Evolutionary conservation across 2,113 vertebrate species (phyloP), one percentile per base, ranked within the genome.

Genomic region (human): DNA sequence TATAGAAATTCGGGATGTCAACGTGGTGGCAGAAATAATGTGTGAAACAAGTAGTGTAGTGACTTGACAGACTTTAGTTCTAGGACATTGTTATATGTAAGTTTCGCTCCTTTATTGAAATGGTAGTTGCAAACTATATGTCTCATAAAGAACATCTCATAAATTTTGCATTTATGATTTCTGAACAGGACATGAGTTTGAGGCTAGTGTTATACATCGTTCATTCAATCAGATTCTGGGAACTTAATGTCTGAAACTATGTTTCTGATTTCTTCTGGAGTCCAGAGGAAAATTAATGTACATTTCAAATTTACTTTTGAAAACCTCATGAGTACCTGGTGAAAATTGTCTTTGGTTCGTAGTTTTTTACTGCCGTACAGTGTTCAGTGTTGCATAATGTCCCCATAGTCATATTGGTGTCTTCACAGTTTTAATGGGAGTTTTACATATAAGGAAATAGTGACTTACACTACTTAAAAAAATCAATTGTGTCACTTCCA

Each of bases 271-370:
- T 40, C 30, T 55, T 81, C 16, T 83, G 45, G 76, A 59, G 35
- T 80, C 83, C 30, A 59, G 32, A 68, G 66, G 43, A 90, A 93
- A 96, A 90, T 91, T 85, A 73, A 75, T 55, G 10, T 52, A 9
- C 20, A 50, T 55, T 45, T 79, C 12, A 38, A 75, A 64, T 32
- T 68, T 32, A 59, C n/a, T 73, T 80, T 84, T 78, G 59, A 66
- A 40, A 94, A 32, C 9, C 35, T 96, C 30, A 16, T 48, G 11
- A 91, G 66, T 59, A 17, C 18, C 13, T 57, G 17, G 52, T 80
- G 89, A 80, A 94, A 50, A 94, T 25, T 90, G n/a, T 22, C 12
- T 90, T 81, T 8, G 35, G 0, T 68, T 96, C 89, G 8, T 52
- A 55, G 2, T 40, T 95, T 78, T 82, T 89, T 25, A 79, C 38